Evolutionary conservation across 2,888 invertebrate genomes (phyloP), one percentile per base, ranked within the genome.

Genomic region (Neoaliturus tenellus): DNA sequence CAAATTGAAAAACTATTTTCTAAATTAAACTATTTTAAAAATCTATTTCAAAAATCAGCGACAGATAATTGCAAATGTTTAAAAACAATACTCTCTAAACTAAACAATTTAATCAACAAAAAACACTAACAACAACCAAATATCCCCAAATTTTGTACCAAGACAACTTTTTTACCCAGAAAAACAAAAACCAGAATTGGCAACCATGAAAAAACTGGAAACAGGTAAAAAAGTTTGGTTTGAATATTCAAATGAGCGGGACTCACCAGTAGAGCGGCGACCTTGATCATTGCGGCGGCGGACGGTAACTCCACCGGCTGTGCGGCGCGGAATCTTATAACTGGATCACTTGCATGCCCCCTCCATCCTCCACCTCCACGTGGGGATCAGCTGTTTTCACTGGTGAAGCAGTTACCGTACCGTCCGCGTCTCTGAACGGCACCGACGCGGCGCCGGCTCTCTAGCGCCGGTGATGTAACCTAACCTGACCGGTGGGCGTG

Each of bases 381-480:
- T 4, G 28, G 17, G 10, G 17, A 23, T 23, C 48, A 28, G 48
- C 3, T 6, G 28, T 3, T 55, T 51, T 55, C 78, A 28, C 78
- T 31, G 17, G 78, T 55, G 78, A 78, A 78, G 78, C 78, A 78
- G 55, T 78, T 78, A 28, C 78, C 51, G n/a, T 51, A 31, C 67
- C 14, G 28, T 3, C 23, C 31, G 28, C 28, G 62, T 3, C 20
- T 51, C 51, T 62, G 62, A 28, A 62, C 31, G 17, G 62, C 62
- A 62, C 62, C 62, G 39, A 8, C 39, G 8, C 6, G 39, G 39
- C 39, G 39, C 6, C 12, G n/a, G 23, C 55, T 48, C 48, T 48
- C 48, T 48, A 48, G 5, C n/a, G 28, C 17, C n/a, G 10, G 14
- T 62, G 31, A 28, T 31, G 31, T 31, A 62, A 31, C 31, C 3